Evolutionary conservation across 2,113 vertebrate species (phyloP), one percentile per base, ranked within the genome.

Genomic region (Eudyptes chrysolophus): DNA sequence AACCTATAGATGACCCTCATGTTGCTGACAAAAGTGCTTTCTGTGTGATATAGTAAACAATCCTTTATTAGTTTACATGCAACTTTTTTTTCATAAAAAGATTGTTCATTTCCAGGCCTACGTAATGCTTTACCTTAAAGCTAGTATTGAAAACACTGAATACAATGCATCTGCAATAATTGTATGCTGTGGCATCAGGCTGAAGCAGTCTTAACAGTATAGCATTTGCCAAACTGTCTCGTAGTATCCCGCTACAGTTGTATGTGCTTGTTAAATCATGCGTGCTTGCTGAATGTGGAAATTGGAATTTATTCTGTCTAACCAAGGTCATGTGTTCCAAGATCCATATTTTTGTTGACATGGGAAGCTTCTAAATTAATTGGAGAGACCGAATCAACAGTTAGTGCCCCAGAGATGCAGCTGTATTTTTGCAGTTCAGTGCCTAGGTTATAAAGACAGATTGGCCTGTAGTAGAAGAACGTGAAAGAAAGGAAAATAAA

Each of bases 221-320:
- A 48, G 15, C 6, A 4, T 72, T 65, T 89, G 32, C 64, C 17
- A 10, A 34, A 18, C 64, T 29, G 22, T 34, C 36, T 88, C 5
- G 0, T n/a, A 60, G 65, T n/a, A 29, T 49, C 22, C 40, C 1
- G 0, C n/a, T 55, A 26, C 48, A 74, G 22, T 34, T 68, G 16
- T 62, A 30, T 11, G 32, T 19, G 9, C 40, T 80, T 57, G 22
- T 61, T 74, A 54, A 74, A 68, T 72, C 52, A 54, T 7, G 4
- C 26, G 42, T 62, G 16, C 25, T 46, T 74, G 60, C 18, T 64
- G 40, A 49, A 49, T 48, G 74, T 68, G 61, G 74, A 68, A 74
- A 74, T 34, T 27, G n/a, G 40, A 27, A 60, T 66, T 74, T 68
- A 49, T 79, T 89, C 52, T 58, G 6, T 68, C 52, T 49, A 61